Percentiles rank a stretch among this genome's conserved stretches.
These are phyloP conservation scores for Eristalis intricaria DNA, from an alignment of 2,888 invertebrate genomes.

Conservation along the genomic window DNA sequence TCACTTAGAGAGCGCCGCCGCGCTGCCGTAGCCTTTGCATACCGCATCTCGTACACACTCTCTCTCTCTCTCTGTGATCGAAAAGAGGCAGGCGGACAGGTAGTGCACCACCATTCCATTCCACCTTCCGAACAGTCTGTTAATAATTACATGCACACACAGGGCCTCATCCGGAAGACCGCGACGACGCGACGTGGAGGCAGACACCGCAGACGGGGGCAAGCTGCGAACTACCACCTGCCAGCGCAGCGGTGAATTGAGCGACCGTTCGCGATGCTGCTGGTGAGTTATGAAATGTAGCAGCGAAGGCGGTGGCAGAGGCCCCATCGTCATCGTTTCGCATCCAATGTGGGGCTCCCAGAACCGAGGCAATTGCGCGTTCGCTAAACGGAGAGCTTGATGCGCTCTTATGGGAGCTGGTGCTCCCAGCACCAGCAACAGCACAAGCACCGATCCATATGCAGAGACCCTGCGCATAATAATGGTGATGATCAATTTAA, in stretches of 20 bases:
- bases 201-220: not conserved
- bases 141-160: conserved; percentile 73
- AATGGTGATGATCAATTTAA: conserved; percentile 81
- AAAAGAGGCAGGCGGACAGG: conserved; percentile 64
- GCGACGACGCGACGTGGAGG: not conserved
- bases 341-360: conserved; percentile 58
- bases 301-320: conserved; percentile 62
- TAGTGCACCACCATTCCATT: conserved; percentile 62
- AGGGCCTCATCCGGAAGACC: not conserved
- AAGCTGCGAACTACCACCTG: conserved; percentile 53
- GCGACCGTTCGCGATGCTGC: conserved; percentile 34
- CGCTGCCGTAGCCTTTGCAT: conserved; percentile 69
- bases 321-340: conserved; percentile 46
- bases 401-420: conserved; percentile 30
- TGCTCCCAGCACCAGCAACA: not conserved
- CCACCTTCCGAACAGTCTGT: conserved; percentile 70
- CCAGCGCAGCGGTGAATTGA: conserved; percentile 47
- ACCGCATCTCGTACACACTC: conserved; percentile 50
- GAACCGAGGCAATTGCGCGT: conserved; percentile 26
- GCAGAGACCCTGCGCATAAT: conserved; percentile 62
- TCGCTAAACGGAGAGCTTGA: conserved; percentile 7
- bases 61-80: not conserved
- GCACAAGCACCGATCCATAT: conserved; percentile 35
- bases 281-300: conserved; percentile 71
- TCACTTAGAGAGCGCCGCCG: conserved; percentile 49